A percentile compares a stretch with the other conserved stretches of the same genome.
phyloP scores from a whole-genome alignment of 2,888 invertebrate species.

The Euplexia lucipara region DNA sequence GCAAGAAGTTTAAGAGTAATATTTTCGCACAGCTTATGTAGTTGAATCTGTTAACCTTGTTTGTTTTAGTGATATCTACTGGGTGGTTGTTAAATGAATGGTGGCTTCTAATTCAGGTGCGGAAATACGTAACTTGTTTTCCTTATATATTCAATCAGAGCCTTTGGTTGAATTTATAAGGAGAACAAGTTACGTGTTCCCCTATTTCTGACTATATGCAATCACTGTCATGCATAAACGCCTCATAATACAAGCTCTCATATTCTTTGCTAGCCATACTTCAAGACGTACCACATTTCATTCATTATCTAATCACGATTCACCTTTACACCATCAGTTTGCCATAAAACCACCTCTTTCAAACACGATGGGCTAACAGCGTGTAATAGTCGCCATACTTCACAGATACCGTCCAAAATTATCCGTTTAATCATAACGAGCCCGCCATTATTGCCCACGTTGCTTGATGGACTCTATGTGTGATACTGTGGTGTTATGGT shows the following conservation, averaged over 20 bases:
- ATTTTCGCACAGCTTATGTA: too few species aligned
- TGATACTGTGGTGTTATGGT: conserved; percentile 57
- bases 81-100: too few species aligned
- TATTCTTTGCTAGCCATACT: neutral
- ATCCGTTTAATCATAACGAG: conserved; percentile 81
- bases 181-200: neutral
- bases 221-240: conserved; percentile 21
- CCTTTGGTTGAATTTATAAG: neutral
- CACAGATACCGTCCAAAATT: conserved; percentile 76
- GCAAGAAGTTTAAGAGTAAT: too few species aligned
- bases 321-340: conserved; percentile 49
- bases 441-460: conserved; percentile 73
- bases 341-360: conserved; percentile 47
- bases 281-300: conserved; percentile 24
- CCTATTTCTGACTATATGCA: neutral
- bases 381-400: conserved; percentile 72
- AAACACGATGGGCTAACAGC: conserved; percentile 62
- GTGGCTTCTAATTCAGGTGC: too few species aligned
- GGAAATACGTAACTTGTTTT: too few species aligned
- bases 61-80: too few species aligned
- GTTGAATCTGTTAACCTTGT: too few species aligned
- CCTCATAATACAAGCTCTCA: neutral
- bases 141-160: too few species aligned
- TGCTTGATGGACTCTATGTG: conserved; percentile 70
- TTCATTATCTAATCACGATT: conserved; percentile 60